These are phyloP conservation scores for Drosophila subpulchrella DNA, from an alignment of 1,140 invertebrate species.

Conservation along the genomic window DNA sequence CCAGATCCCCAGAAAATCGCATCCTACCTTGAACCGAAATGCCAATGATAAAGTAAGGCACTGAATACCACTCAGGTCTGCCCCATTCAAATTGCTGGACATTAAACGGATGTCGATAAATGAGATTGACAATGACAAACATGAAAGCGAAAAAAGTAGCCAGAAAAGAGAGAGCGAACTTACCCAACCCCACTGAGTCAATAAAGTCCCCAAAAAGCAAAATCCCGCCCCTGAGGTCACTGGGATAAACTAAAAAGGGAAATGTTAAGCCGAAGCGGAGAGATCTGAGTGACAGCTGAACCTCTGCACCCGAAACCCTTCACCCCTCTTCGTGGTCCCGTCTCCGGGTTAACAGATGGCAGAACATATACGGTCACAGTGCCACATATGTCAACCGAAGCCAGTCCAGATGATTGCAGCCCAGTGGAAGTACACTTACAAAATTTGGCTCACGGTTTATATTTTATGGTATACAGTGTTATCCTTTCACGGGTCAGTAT, in stretches of 20 bases:
- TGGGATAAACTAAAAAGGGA: conserved; percentile 52
- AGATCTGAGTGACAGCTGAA: conserved; percentile 45
- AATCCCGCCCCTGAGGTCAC: conserved; percentile 71
- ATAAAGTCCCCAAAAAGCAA: conserved; percentile 65
- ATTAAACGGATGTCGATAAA: conserved; percentile 80
- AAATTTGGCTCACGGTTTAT: not conserved
- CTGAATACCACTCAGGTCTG: conserved; percentile 43
- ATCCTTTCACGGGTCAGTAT: no score
- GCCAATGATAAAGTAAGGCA: conserved; percentile 39
- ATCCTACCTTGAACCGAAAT: conserved; percentile 55
- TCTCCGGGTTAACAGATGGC: conserved; percentile 74
- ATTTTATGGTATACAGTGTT: not conserved
- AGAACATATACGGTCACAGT: conserved; percentile 76
- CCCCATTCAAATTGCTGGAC: conserved; percentile 69
- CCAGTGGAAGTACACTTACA: conserved; percentile 10
- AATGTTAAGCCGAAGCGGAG: conserved; percentile 70
- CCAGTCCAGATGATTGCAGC: conserved; percentile 44
- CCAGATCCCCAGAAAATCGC: conserved; percentile 3
- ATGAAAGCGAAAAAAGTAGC: conserved; percentile 76
- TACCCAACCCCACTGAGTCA: conserved; percentile 47
- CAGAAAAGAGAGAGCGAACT: conserved; percentile 44
- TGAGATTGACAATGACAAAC: conserved; percentile 82
- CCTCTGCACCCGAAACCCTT: conserved; percentile 12
- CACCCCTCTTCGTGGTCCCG: not conserved
- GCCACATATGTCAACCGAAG: conserved; percentile 65